Evolutionary conservation across 2,888 invertebrate genomes (phyloP).

Genomic region (Diloba caeruleocephala): DNA sequence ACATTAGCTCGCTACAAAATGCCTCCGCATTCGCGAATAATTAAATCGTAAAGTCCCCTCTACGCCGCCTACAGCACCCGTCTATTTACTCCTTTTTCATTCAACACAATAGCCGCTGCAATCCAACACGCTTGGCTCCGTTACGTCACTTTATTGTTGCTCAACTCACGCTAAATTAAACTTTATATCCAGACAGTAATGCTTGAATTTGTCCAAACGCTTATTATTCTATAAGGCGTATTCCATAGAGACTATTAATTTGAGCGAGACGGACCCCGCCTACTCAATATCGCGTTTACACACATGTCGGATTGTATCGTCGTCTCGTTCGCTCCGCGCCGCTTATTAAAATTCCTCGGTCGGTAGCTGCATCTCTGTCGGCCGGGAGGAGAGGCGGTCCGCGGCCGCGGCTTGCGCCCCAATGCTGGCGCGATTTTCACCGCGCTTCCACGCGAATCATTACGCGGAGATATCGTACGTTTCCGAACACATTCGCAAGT

Average conservation of each 20-base stretch:
- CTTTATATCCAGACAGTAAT: slow-evolving; percentile 51
- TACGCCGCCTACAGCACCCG: slow-evolving; percentile 85
- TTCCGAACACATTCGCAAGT: slow-evolving; percentile 69
- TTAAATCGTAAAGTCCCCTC: slow-evolving; percentile 89
- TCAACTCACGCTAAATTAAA: slow-evolving; percentile 47
- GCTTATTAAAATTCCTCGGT: slow-evolving; percentile 88
- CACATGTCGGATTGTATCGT: slow-evolving; percentile 84
- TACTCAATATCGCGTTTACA: slow-evolving; percentile 86
- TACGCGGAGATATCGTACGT: slow-evolving; percentile 71
- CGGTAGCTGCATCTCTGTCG: slow-evolving; percentile 86
- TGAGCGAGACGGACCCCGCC: slow-evolving; percentile 88
- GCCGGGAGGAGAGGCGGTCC: slow-evolving; percentile 78
- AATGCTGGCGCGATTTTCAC: slow-evolving; percentile 86
- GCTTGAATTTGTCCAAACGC: slow-evolving; percentile 48
- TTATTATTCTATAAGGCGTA: slow-evolving; percentile 79
- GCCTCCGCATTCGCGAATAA: slow-evolving; percentile 89
- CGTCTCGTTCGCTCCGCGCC: slow-evolving; percentile 85
- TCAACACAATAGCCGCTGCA: slow-evolving; percentile 88
- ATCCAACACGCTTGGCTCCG: slow-evolving; percentile 74
- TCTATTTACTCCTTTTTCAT: slow-evolving; percentile 89
- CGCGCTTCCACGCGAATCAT: slow-evolving; percentile 86
- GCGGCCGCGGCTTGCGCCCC: slow-evolving; percentile 78
- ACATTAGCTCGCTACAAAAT: slow-evolving; percentile 89
- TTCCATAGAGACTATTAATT: slow-evolving; percentile 85
- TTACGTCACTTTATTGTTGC: slow-evolving; percentile 72